Evolutionary conservation across 2,888 invertebrate genomes (phyloP).

Genomic region (Venustoraphidia nigricollis): DNA sequence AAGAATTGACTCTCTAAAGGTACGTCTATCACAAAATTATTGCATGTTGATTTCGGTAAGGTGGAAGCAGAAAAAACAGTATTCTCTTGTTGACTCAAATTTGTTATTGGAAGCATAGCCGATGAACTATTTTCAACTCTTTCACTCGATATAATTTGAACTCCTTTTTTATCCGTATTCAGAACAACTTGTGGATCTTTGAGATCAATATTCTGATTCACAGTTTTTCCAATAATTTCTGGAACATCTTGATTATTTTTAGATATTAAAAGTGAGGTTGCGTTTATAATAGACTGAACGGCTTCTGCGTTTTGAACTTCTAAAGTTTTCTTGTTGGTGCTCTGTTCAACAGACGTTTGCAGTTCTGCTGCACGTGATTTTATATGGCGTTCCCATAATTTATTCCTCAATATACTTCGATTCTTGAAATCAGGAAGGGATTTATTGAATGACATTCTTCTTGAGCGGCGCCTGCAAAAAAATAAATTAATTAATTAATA

Average conservation of each 20-base stretch:
- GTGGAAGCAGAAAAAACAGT: too few relatives aligned
- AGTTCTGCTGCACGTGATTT: constrained; percentile 1
- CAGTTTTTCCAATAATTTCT: neutral
- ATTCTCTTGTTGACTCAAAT: too few relatives aligned
- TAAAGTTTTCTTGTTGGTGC: constrained; percentile 6
- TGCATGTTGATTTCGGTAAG: too few relatives aligned
- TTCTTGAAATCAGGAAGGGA: constrained; percentile 5
- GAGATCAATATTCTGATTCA: neutral
- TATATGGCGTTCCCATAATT: neutral
- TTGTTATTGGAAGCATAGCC: too few relatives aligned
- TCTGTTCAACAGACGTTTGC: constrained; percentile 2
- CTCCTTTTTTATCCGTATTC: neutral
- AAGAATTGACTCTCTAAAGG: too few relatives aligned
- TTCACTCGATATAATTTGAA: too few relatives aligned
- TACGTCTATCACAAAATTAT: too few relatives aligned
- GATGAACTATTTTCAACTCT: too few relatives aligned
- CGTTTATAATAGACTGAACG: constrained; percentile 14
- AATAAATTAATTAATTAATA: too few relatives aligned
- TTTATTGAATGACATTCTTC: constrained; percentile 3
- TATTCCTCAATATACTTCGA: neutral
- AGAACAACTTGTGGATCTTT: neutral
- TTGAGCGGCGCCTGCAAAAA: neutral
- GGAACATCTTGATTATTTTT: neutral
- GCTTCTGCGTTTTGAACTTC: constrained; percentile 16
- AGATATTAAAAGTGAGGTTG: constrained; percentile 2